These are phyloP conservation scores for Synanthedon vespiformis DNA, from an alignment of 2,888 invertebrate species.

Conservation along the genomic window DNA sequence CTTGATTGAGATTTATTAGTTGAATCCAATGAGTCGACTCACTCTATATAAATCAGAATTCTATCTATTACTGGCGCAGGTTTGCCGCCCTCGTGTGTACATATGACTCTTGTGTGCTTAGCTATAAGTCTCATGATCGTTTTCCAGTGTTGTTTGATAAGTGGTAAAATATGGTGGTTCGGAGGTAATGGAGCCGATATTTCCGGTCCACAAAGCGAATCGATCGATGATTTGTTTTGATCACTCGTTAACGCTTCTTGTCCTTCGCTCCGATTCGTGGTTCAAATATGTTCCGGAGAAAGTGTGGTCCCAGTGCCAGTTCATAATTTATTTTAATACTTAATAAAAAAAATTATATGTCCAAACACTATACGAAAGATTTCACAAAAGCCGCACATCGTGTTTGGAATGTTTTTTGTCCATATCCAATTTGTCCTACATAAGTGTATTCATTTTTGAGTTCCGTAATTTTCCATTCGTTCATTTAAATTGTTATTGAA, in stretches of 20 bases:
- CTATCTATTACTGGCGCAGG: slow-evolving; percentile 1
- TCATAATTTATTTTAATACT: no score
- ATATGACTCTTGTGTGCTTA: neutral
- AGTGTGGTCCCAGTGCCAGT: neutral
- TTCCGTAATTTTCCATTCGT: no score
- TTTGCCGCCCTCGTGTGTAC: neutral
- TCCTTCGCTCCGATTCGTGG: neutral
- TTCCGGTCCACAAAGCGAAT: slow-evolving; percentile 23
- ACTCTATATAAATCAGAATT: slow-evolving; percentile 21
- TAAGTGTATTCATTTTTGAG: no score
- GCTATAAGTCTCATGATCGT: neutral
- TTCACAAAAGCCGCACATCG: no score
- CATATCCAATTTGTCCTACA: no score
- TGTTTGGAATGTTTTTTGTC: no score
- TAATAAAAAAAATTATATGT: no score
- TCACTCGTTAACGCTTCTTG: slow-evolving; percentile 24
- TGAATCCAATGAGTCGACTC: slow-evolving; percentile 36
- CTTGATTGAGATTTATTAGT: slow-evolving; percentile 66
- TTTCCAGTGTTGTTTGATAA: neutral
- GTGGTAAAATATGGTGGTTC: neutral
- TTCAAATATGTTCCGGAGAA: neutral
- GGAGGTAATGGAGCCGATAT: slow-evolving; percentile 16
- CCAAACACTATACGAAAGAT: no score
- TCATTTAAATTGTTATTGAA: no score
- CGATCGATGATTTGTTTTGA: slow-evolving; percentile 39